Evolutionary conservation across 37 sponge, comb jelly and placozoan species (phyloP), one percentile per base, ranked within the genome.

Genomic region (Amphimedon queenslandica): DNA sequence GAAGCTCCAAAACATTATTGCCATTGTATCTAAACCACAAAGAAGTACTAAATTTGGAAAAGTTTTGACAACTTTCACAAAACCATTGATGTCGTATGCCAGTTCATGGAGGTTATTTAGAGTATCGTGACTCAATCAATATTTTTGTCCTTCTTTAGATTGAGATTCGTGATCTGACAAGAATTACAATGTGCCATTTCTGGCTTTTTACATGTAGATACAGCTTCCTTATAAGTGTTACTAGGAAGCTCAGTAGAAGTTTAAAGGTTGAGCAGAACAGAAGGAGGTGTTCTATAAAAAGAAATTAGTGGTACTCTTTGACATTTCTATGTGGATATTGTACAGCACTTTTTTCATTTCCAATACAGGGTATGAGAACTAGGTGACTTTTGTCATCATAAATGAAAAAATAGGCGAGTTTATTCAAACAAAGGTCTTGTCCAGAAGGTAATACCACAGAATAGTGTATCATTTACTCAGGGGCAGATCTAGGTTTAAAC

Each of bases 101-200:
- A 83, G 69, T 40, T 83, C 77, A 61, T 83, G 84, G 20, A 83
- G 53, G 66, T 83, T 76, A 71, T 76, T 76, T 24, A 83, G 67
- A 36, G 70, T 35, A 70, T 83, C 84, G 57, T 73, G 74, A 56
- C 77, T 65, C 21, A 76, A 6, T 33, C 77, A 30, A 37, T 41
- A 33, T 71, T 70, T 24, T 36, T 76, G 55, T 18, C 32, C 37
- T 21, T 21, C 3, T 27, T 4, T 67, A 61, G 66, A 42, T 41
- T 69, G 2, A 66, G 30, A 55, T 82, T 82, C 16, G 60, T 39
- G n/a, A 75, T 34, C 58, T 81, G 74, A n/a, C 21, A n/a, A 25
- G 27, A n/a, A n/a, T 60, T 60, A 6, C 61, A 6, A 60, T 13
- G 61, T n/a, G 5, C 5, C 61, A 60, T n/a, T 25, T 6, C 27